phyloP scores from a whole-genome alignment of 2,888 invertebrate genomes.

The Agriopis leucophaearia region DNA sequence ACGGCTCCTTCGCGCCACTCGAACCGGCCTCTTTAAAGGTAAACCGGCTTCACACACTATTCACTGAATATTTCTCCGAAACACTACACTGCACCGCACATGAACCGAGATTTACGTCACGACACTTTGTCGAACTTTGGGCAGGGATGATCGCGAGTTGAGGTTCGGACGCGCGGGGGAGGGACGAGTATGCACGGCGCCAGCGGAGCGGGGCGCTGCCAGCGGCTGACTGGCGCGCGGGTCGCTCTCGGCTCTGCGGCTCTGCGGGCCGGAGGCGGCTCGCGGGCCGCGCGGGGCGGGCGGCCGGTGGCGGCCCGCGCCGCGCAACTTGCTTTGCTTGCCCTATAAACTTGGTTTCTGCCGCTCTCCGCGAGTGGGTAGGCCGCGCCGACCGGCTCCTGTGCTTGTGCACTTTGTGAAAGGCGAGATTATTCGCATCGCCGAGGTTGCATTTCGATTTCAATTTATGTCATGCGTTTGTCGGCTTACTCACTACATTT shows the following conservation, averaged over 20 bases:
- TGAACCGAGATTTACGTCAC: conserved; percentile 47
- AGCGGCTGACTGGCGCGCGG: conserved; percentile 62
- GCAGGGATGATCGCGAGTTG: conserved; percentile 40
- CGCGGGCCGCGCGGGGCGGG: conserved; percentile 46
- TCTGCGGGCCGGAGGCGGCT: conserved; percentile 49
- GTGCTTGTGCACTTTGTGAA: conserved; percentile 74
- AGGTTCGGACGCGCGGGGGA: conserved; percentile 55
- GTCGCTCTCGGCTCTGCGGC: conserved; percentile 25
- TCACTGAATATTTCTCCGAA: conserved; percentile 55
- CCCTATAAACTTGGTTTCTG: conserved; percentile 78
- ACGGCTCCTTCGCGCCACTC: conserved; percentile 49
- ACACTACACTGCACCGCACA: conserved; percentile 45
- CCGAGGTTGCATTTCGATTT: conserved; percentile 45
- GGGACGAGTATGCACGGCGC: conserved; percentile 10
- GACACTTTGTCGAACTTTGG: conserved; percentile 52
- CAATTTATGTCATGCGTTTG: neutral
- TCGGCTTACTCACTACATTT: neutral
- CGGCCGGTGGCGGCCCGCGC: conserved; percentile 37
- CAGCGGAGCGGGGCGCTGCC: conserved; percentile 45
- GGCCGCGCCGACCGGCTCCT: conserved; percentile 54
- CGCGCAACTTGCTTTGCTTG: conserved; percentile 54
- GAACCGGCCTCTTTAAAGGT: conserved; percentile 70
- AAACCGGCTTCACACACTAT: conserved; percentile 58
- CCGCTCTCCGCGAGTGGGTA: conserved; percentile 71
- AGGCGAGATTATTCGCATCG: conserved; percentile 65